Conservation (phyloP, 2,888 invertebrate genomes). For the Tetropium fuscum region DNA sequence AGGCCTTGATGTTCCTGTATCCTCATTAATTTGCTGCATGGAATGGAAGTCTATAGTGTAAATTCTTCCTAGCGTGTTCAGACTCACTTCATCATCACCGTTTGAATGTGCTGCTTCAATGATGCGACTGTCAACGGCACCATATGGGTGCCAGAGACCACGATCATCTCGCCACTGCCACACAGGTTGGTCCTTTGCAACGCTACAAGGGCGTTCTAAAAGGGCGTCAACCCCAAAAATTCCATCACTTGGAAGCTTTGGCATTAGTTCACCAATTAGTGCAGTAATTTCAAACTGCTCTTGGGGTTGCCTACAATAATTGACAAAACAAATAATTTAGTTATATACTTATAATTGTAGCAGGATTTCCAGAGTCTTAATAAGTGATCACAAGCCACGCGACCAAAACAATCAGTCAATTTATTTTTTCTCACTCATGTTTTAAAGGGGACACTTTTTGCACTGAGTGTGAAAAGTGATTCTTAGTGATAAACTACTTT, state of each 20-base stretch:
- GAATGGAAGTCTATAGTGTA: conserved; percentile 97
- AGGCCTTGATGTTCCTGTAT: conserved; percentile 84
- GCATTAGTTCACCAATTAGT: conserved; percentile 97
- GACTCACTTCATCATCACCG: conserved; percentile 95
- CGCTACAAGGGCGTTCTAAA: conserved; percentile 79
- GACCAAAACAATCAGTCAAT: too few relatives aligned
- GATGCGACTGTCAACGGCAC: conserved; percentile 91
- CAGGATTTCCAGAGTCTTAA: too few relatives aligned
- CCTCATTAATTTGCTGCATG: conserved; percentile 99
- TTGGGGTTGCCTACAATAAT: conserved; percentile 75
- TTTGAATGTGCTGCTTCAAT: conserved; percentile 95
- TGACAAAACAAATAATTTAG: not conserved
- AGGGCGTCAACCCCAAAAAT: conserved; percentile 94
- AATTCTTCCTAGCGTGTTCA: conserved; percentile 91
- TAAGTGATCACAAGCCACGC: too few relatives aligned
- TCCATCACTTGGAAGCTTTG: conserved; percentile 93
- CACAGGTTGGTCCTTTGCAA: conserved; percentile 81
- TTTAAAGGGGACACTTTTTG: too few relatives aligned
- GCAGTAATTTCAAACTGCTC: conserved; percentile 98
- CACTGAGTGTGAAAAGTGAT: too few relatives aligned
- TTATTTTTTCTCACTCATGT: too few relatives aligned
- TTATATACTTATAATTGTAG: conserved; percentile 35
- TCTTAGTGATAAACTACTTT: too few relatives aligned
- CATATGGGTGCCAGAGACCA: conserved; percentile 92
- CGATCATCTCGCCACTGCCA: conserved; percentile 99